phyloP scores from a whole-genome alignment of 2,113 vertebrate species.

The Phyllostomus hastatus region DNA sequence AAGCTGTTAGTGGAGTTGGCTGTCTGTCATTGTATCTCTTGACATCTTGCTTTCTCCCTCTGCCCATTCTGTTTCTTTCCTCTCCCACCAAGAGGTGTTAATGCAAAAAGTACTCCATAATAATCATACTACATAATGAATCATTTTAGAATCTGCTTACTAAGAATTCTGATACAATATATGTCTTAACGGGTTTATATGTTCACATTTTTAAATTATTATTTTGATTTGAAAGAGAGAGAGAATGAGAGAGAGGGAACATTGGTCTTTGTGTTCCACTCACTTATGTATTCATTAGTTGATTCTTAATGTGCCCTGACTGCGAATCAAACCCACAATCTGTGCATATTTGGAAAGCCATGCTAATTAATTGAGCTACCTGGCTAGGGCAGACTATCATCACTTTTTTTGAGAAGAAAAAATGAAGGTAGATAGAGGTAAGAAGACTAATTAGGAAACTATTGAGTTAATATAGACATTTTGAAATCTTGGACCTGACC shows the following conservation, averaged over 20 bases:
- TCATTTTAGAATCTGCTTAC: neutral
- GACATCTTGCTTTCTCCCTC: neutral
- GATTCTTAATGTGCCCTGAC: too few relatives aligned
- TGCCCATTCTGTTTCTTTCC: neutral
- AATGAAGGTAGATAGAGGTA: neutral
- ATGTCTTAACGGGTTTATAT: neutral
- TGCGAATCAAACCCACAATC: too few relatives aligned
- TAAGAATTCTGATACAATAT: neutral
- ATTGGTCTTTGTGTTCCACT: too few relatives aligned
- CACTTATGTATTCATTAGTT: too few relatives aligned
- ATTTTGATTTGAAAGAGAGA: too few relatives aligned
- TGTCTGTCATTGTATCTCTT: neutral
- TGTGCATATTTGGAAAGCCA: too few relatives aligned
- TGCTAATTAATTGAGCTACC: too few relatives aligned
- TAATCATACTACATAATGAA: neutral
- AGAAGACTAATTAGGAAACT: neutral
- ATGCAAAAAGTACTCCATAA: neutral
- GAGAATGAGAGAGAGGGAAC: too few relatives aligned
- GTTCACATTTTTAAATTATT: neutral
- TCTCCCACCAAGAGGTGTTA: neutral
- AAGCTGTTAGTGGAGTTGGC: rapidly evolving
- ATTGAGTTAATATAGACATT: neutral
- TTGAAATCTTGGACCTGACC: neutral
- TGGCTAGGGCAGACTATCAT: neutral
- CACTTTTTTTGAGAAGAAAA: neutral